Evolutionary conservation across 2,797 vertebrate species (phyloP), one percentile per base, ranked within the genome.

Genomic region (Arnoldichthys spilopterus): DNA sequence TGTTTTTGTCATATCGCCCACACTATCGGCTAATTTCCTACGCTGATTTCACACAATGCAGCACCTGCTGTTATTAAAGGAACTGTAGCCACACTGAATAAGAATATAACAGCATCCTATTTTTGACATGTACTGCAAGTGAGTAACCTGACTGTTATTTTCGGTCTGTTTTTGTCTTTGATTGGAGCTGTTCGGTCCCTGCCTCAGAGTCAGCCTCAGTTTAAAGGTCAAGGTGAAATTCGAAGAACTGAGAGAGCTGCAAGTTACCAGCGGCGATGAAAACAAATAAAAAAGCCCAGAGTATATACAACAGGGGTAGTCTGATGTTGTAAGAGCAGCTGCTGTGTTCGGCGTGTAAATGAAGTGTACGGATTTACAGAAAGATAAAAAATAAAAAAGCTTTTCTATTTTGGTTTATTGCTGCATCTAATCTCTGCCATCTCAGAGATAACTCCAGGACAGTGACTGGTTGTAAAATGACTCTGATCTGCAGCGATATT

Each of bases 181-280:
- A 15, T 59, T 9, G 12, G 24, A 30, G 26, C 28, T 15, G 53
- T 56, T 8, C 8, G 11, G 1, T 58, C 54, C 24, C 22, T 11
- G 53, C 53, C 3, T 28, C 16, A 20, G 59, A 16, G 59, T 61
- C 59, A 20, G 59, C 59, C 8, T 9, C 59, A 6, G 59, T 32
- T 32, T 34, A 61, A 61, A 61, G 59, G 59, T 34, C 59, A 61
- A 61, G 59, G 59, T 61, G 59, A 61, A 61, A 32, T 32, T 32
- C 59, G 32, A 61, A 59, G 26, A 59, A 59, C 58, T 59, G 58
- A 30, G 58, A 30, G 26, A 30, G 58, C 58, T 59, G 26, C 26
- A 59, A 20, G 4, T 61, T 30, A 28, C 56, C 1, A 59, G 13
- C 5, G 1, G 28, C 30, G 18, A 6, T 13, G 16, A 61, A 32